Conservation (phyloP, 30 jellyfish, hydroid and myxozoan species). For the Hydra vulgaris region DNA sequence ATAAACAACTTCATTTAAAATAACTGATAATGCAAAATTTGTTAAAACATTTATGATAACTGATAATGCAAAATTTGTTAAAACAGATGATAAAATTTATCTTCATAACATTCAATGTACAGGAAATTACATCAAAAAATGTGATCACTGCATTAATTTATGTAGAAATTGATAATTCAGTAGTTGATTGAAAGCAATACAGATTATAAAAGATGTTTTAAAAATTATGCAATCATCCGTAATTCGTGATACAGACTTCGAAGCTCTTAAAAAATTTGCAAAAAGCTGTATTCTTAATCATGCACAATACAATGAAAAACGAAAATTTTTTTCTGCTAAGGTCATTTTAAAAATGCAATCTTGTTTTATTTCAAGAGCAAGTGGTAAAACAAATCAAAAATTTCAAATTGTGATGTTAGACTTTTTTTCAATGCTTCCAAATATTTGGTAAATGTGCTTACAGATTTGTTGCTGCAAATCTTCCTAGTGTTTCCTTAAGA, state of each 20-base stretch:
- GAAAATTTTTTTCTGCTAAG: background rate
- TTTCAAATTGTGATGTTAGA: background rate
- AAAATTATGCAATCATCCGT: background rate
- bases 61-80: too few species aligned
- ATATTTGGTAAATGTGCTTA: background rate
- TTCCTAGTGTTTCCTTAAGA: background rate
- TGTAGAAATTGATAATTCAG: too few species aligned
- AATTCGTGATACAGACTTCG: background rate
- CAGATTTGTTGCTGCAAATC: background rate
- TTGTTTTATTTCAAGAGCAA: background rate
- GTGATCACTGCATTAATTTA: too few species aligned
- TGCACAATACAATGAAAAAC: background rate
- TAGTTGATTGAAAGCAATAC: too few species aligned
- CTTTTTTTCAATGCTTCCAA: background rate
- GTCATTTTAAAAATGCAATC: background rate
- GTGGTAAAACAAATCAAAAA: background rate
- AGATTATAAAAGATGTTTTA: background rate
- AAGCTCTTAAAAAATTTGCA: background rate
- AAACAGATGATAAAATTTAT: too few species aligned
- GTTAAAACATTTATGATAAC: too few species aligned
- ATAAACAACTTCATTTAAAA: too few species aligned
- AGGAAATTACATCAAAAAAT: too few species aligned
- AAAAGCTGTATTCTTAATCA: background rate
- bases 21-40: background rate
- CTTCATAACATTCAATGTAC: too few species aligned